phyloP scores from a whole-genome alignment of 2,888 invertebrate genomes.

The Diarsia brunnea region DNA sequence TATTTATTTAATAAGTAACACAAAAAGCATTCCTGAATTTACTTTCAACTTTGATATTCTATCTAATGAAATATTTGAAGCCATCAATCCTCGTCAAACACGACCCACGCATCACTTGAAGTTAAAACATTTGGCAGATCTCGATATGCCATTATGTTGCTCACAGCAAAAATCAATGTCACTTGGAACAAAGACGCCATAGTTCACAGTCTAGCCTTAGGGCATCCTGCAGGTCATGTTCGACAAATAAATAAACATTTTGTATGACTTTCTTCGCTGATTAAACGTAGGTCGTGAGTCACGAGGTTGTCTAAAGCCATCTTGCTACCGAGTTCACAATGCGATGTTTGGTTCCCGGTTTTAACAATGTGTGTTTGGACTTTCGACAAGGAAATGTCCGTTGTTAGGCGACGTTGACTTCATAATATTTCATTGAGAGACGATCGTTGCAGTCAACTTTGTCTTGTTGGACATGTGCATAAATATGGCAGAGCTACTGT shows the following conservation, averaged over 20 bases:
- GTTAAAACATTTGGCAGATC: constrained; percentile 60
- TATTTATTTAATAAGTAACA: constrained; percentile 1
- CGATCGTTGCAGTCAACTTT: constrained; percentile 42
- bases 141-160: constrained; percentile 54
- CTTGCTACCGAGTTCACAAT: constrained; percentile 81
- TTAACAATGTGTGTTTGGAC: constrained; percentile 71
- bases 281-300: constrained; percentile 87
- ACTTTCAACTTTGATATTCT: constrained; percentile 8
- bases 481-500: constrained; percentile 37
- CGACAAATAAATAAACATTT: constrained; percentile 87
- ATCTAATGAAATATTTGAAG: constrained; percentile 9
- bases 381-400: constrained; percentile 65
- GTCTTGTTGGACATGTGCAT: constrained; percentile 41
- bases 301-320: constrained; percentile 86
- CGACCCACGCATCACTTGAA: constrained; percentile 35
- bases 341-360: constrained; percentile 66
- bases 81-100: constrained; percentile 29
- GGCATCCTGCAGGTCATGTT: constrained; percentile 75
- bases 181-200: constrained; percentile 71
- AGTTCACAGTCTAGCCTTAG: constrained; percentile 69
- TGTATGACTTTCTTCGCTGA: constrained; percentile 86
- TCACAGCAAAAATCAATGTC: constrained; percentile 74
- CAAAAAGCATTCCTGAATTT: not conserved
- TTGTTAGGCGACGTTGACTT: constrained; percentile 60
- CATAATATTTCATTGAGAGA: constrained; percentile 61